These are phyloP conservation scores for Remorina albescens DNA, from an alignment of 2,797 vertebrate genomes.

Conservation along the genomic window DNA sequence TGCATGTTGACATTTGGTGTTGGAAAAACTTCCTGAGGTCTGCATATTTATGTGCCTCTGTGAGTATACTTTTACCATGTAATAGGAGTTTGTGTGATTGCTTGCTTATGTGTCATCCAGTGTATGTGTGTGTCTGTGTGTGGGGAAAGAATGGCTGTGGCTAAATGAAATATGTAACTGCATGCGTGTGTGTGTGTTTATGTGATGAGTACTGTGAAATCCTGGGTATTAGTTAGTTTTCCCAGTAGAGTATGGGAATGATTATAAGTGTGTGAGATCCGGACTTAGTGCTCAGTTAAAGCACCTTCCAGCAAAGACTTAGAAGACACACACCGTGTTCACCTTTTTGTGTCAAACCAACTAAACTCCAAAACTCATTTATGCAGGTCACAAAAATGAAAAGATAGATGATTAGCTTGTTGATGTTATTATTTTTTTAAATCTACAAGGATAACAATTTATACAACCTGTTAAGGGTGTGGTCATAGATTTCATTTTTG, in stretches of 20 bases:
- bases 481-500: neutral
- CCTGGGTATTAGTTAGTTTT: slow-evolving; percentile 52
- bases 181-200: slow-evolving; percentile 27
- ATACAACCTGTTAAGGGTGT: too few relatives aligned
- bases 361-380: neutral
- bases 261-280: slow-evolving; percentile 35
- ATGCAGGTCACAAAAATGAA: neutral
- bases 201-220: slow-evolving; percentile 55
- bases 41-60: slow-evolving; percentile 78
- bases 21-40: slow-evolving; percentile 78
- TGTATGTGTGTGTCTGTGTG: slow-evolving; percentile 45
- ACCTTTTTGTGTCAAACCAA: neutral
- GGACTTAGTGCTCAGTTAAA: slow-evolving; percentile 27
- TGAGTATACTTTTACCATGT: slow-evolving; percentile 82
- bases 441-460: neutral
- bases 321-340: neutral
- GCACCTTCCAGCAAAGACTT: neutral
- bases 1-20: slow-evolving; percentile 68
- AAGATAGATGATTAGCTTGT: neutral
- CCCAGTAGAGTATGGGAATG: slow-evolving; percentile 32
- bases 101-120: slow-evolving; percentile 69
- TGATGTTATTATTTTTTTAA: too few relatives aligned
- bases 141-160: slow-evolving; percentile 68
- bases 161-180: slow-evolving; percentile 67
- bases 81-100: slow-evolving; percentile 74